These are phyloP conservation scores for Tuberolachnus salignus DNA, from an alignment of 2,888 invertebrate genomes.

Conservation along the genomic window DNA sequence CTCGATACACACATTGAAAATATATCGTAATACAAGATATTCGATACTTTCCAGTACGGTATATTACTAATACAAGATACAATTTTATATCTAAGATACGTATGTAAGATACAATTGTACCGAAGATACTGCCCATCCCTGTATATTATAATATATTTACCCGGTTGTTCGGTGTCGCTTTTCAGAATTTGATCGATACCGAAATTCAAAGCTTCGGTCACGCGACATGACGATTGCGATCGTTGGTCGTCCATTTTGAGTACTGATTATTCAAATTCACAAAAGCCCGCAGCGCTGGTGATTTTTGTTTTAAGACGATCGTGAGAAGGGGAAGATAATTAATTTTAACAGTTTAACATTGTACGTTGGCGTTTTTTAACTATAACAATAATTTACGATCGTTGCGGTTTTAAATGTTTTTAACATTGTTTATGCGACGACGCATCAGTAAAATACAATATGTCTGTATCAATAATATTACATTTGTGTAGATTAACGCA, in stretches of 20 bases:
- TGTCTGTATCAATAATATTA: slow-evolving; percentile 3
- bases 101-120: too few relatives aligned
- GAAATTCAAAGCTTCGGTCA: slow-evolving; percentile 13
- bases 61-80: too few relatives aligned
- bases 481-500: background rate
- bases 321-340: slow-evolving; percentile 45
- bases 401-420: slow-evolving; percentile 30
- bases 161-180: slow-evolving; percentile 24
- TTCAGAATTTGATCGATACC: slow-evolving; percentile 42
- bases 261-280: slow-evolving; percentile 30
- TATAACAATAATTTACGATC: slow-evolving; percentile 35
- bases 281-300: background rate
- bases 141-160: slow-evolving; percentile 18
- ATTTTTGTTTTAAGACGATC: background rate
- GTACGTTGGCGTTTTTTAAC: slow-evolving; percentile 6
- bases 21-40: too few relatives aligned
- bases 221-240: slow-evolving; percentile 3
- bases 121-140: too few relatives aligned
- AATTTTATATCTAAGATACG: too few relatives aligned
- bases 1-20: too few relatives aligned
- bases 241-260: slow-evolving; percentile 27
- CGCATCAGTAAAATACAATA: slow-evolving; percentile 3
- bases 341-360: slow-evolving; percentile 23
- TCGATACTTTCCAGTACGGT: too few relatives aligned
- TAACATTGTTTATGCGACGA: slow-evolving; percentile 36